These are phyloP conservation scores for Drosophila koepferae DNA, from an alignment of 2,888 invertebrate genomes.

Conservation along the genomic window DNA sequence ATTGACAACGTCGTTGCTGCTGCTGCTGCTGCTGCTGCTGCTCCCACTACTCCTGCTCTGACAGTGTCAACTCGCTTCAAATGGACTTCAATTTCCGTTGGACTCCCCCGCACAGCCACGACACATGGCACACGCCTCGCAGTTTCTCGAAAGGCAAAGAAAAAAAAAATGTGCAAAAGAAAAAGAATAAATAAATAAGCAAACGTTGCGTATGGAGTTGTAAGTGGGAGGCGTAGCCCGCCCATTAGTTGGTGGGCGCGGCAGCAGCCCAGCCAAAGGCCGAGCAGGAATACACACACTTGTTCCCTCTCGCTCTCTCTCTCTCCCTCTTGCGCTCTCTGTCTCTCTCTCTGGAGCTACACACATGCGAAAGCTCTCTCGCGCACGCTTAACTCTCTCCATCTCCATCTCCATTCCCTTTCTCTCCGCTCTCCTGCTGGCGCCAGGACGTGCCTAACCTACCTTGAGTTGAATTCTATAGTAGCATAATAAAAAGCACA, in stretches of 20 bases:
- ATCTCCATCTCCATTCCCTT: not conserved
- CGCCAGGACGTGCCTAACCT: slow-evolving; percentile 78
- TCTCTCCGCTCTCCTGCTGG: not conserved
- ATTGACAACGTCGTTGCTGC: slow-evolving; percentile 59
- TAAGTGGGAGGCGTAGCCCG: slow-evolving; percentile 32
- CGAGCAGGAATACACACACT: slow-evolving; percentile 20
- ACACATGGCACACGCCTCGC: slow-evolving; percentile 63
- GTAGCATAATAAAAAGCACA: slow-evolving; percentile 62
- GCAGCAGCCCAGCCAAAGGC: slow-evolving; percentile 54
- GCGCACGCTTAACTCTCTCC: slow-evolving; percentile 33
- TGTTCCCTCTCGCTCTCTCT: not conserved
- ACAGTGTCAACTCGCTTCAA: slow-evolving; percentile 58
- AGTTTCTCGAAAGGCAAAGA: slow-evolving; percentile 50
- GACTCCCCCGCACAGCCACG: slow-evolving; percentile 28
- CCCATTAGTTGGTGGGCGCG: slow-evolving; percentile 67
- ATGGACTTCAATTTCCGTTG: slow-evolving; percentile 73
- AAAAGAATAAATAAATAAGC: slow-evolving; percentile 16
- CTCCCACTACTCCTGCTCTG: slow-evolving; percentile 25
- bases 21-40: slow-evolving; percentile 28
- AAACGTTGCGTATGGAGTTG: slow-evolving; percentile 46
- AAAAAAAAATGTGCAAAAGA: slow-evolving; percentile 5
- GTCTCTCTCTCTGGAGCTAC: slow-evolving; percentile 12
- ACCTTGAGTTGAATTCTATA: slow-evolving; percentile 78
- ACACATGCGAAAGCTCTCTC: slow-evolving; percentile 32
- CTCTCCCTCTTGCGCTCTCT: slow-evolving; percentile 4